These are phyloP conservation scores for Kryptopterus vitreolus DNA, from an alignment of 2,797 vertebrate species.

Conservation along the genomic window DNA sequence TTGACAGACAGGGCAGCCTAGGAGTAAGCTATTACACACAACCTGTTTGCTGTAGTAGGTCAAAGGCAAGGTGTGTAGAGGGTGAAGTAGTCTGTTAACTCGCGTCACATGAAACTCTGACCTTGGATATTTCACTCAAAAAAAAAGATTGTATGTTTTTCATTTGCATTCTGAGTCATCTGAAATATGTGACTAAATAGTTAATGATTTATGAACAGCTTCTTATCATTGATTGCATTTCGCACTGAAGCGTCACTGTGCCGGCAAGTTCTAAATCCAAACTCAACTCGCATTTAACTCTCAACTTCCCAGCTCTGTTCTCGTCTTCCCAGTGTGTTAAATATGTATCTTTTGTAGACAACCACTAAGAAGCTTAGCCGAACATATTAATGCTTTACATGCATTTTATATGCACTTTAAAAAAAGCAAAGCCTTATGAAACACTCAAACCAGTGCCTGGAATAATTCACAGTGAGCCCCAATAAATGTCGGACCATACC, in stretches of 20 bases:
- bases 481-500: not conserved
- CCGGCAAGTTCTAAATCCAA: not conserved
- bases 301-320: not conserved
- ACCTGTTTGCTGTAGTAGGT: slow-evolving; percentile 1
- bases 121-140: slow-evolving; percentile 10
- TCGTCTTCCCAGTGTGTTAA: not conserved
- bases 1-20: slow-evolving; percentile 16
- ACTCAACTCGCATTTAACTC: not conserved
- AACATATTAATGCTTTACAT: not conserved
- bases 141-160: too few relatives aligned
- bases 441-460: not conserved
- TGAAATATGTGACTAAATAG: not conserved
- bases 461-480: not conserved
- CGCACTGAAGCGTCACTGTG: too few relatives aligned
- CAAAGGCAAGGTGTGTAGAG: slow-evolving; percentile 18
- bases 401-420: too few relatives aligned
- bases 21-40: not conserved
- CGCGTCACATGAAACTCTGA: not conserved
- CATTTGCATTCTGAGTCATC: not conserved
- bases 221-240: not conserved
- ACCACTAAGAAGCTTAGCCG: not conserved
- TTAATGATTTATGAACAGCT: slow-evolving; percentile 25
- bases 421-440: not conserved
- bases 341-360: not conserved
- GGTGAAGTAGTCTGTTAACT: not conserved